Percentiles rank a stretch among this genome's conserved stretches.
Evolutionary conservation across 2,113 vertebrate genomes (phyloP).

Genomic region (Recurvirostra avosetta): DNA sequence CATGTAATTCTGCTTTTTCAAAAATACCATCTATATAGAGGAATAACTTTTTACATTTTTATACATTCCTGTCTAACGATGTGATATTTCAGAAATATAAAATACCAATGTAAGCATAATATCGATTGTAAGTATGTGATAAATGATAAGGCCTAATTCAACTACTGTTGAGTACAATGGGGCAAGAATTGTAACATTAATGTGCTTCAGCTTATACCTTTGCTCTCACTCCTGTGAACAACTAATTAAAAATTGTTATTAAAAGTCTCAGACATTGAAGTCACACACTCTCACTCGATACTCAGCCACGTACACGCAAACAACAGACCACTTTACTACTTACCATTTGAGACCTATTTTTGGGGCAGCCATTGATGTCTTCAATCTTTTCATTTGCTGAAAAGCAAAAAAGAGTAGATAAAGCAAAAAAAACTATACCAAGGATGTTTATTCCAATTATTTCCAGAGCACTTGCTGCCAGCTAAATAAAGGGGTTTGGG

Average conservation of each 20-base stretch:
- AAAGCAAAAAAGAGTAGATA: constrained; percentile 54
- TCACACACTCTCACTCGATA: background rate
- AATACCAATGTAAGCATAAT: background rate
- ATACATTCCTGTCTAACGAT: background rate
- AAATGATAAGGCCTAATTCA: background rate
- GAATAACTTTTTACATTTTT: background rate
- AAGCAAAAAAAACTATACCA: background rate
- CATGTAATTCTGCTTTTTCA: background rate
- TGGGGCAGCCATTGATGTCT: constrained; percentile 97
- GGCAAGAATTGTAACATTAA: background rate
- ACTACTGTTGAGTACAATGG: background rate
- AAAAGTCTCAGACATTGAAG: background rate
- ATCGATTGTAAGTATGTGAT: background rate
- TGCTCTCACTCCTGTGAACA: background rate
- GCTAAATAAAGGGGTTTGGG: background rate
- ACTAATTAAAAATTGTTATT: background rate
- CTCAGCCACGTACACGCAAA: background rate
- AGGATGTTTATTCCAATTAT: background rate
- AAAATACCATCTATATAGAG: background rate
- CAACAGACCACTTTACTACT: constrained; percentile 58
- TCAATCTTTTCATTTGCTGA: constrained; percentile 98
- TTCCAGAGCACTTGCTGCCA: constrained; percentile 28
- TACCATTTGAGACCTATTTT: constrained; percentile 98
- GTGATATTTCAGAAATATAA: background rate
- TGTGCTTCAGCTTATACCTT: background rate